A percentile compares a stretch with the other conserved stretches of the same genome.
phyloP scores from a whole-genome alignment of 1,140 invertebrate genomes.

The Lerema accius region DNA sequence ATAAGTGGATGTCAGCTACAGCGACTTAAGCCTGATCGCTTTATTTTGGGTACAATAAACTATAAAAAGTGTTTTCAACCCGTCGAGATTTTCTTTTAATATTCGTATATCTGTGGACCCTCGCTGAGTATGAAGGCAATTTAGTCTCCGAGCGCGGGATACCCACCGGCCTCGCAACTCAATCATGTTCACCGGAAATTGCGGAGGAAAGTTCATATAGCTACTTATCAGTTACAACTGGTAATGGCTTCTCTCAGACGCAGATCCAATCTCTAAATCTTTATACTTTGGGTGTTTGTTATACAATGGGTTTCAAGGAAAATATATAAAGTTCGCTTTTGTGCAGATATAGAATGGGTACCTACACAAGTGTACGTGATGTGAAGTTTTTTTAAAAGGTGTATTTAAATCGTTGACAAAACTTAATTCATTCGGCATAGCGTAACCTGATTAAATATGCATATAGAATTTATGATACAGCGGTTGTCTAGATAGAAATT shows the following conservation, averaged over 20 bases:
- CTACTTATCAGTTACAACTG: constrained; percentile 31
- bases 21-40: neutral
- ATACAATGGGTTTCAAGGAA: no score
- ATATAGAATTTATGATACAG: no score
- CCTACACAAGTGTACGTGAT: no score
- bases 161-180: constrained; percentile 14
- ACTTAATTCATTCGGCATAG: no score
- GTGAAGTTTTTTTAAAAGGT: no score
- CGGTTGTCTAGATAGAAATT: no score
- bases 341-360: no score
- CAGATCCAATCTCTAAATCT: neutral
- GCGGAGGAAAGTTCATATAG: constrained; percentile 20
- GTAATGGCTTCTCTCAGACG: neutral
- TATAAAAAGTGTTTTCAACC: neutral
- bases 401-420: no score
- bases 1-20: no score
- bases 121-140: constrained; percentile 16
- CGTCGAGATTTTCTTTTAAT: constrained; percentile 3
- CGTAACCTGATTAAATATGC: no score
- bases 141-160: constrained; percentile 6
- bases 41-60: neutral
- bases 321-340: no score
- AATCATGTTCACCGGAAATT: constrained; percentile 29
- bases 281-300: no score
- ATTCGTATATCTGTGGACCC: constrained; percentile 6